Conservation (phyloP, 2,888 invertebrate genomes). For the Hypselothyrea guttata region DNA sequence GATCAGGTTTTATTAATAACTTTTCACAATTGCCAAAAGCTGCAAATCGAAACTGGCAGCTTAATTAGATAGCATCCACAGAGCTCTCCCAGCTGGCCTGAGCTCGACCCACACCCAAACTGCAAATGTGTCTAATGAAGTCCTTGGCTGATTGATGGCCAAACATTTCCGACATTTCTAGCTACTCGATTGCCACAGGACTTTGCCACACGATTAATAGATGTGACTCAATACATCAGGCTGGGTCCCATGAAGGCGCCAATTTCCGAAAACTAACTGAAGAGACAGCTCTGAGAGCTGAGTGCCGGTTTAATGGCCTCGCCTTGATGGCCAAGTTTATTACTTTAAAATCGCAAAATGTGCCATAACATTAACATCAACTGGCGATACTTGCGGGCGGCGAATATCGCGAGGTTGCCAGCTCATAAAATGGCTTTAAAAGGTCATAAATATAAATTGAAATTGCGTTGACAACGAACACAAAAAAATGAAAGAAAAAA, state of each 20-base stretch:
- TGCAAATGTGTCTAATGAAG: constrained; percentile 68
- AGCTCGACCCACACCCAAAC: constrained; percentile 14
- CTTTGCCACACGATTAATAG: constrained; percentile 58
- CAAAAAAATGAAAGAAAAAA: constrained; percentile 16
- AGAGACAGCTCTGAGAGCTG: constrained; percentile 2
- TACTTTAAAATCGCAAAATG: constrained; percentile 70
- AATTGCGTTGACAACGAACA: constrained; percentile 65
- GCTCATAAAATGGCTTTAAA: constrained; percentile 72
- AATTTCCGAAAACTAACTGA: constrained; percentile 64
- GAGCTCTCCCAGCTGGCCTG: constrained; percentile 41
- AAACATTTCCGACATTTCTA: constrained; percentile 53
- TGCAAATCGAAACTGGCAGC: constrained; percentile 48
- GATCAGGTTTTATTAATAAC: constrained; percentile 55
- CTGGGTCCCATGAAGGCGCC: constrained; percentile 37
- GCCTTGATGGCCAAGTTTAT: constrained; percentile 62
- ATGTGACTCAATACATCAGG: constrained; percentile 67
- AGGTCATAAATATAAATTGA: constrained; percentile 75
- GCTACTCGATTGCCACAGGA: constrained; percentile 22
- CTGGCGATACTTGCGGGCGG: constrained; percentile 1
- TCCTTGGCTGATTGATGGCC: constrained; percentile 66
- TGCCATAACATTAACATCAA: constrained; percentile 54
- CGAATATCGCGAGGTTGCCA: constrained; percentile 42
- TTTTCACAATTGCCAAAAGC: constrained; percentile 35
- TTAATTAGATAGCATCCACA: constrained; percentile 58
- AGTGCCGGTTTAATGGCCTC: constrained; percentile 46